These are phyloP conservation scores for Adela reaumurella DNA, from an alignment of 2,888 invertebrate species.

Conservation along the genomic window DNA sequence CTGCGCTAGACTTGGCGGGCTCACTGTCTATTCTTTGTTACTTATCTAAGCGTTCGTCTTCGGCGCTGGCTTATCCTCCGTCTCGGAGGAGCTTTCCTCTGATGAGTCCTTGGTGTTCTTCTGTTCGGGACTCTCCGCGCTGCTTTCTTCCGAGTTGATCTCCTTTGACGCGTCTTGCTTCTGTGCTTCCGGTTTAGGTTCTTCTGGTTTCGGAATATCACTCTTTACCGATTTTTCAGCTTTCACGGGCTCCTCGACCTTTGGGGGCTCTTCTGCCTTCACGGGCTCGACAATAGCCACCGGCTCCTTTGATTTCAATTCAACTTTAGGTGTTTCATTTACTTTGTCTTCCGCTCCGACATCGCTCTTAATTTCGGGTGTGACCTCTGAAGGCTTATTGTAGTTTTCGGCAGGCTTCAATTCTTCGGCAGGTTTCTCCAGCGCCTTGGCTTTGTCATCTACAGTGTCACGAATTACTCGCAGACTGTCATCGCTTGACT, in stretches of 20 bases:
- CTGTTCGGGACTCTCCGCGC: slow-evolving; percentile 7
- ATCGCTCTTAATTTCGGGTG: slow-evolving; percentile 8
- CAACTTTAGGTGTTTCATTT: slow-evolving; percentile 9
- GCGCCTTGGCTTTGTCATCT: slow-evolving; percentile 22
- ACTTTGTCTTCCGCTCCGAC: slow-evolving; percentile 11
- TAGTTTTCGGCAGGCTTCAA: slow-evolving; percentile 15
- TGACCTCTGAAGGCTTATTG: slow-evolving; percentile 13
- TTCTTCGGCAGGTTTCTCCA: slow-evolving; percentile 9
- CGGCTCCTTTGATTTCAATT: slow-evolving; percentile 11
- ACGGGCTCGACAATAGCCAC: slow-evolving; percentile 10
- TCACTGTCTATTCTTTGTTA: slow-evolving; percentile 6
- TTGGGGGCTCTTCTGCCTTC: slow-evolving; percentile 9
- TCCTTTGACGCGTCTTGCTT: background rate
- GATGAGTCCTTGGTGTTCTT: slow-evolving; percentile 12
- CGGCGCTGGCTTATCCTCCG: slow-evolving; percentile 11
- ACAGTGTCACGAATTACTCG: slow-evolving; percentile 38
- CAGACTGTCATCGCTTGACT: slow-evolving; percentile 21
- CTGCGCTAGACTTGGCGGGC: slow-evolving; percentile 4
- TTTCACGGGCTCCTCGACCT: slow-evolving; percentile 9
- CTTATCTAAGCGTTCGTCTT: slow-evolving; percentile 10
- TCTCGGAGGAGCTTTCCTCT: slow-evolving; percentile 2
- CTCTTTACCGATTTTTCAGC: slow-evolving; percentile 1
- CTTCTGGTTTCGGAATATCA: background rate
- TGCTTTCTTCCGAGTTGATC: background rate
- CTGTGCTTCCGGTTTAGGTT: slow-evolving; percentile 5